A percentile compares a stretch with the other conserved stretches of the same genome.
These are phyloP conservation scores for Manis crassicaudata DNA, from an alignment of 2,797 vertebrate species.

Conservation along the genomic window DNA sequence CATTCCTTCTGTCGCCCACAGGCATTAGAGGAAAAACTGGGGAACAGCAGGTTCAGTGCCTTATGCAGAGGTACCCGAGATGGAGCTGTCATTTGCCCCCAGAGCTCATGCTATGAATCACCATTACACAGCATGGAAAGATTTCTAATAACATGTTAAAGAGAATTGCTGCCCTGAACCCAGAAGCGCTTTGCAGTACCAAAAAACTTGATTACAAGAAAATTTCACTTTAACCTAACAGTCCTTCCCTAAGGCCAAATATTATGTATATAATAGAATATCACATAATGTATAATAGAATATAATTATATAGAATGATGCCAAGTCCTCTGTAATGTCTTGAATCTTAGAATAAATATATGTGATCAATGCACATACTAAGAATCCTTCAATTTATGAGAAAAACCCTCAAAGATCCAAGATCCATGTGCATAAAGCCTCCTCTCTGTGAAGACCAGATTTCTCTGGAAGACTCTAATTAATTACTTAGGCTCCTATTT, in stretches of 20 bases:
- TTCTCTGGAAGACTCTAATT: constrained; percentile 34
- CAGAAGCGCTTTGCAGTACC: neutral
- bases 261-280: constrained; percentile 25
- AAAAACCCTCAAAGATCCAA: constrained; percentile 5
- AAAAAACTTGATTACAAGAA: constrained; percentile 34
- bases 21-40: neutral
- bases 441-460: neutral
- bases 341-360: constrained; percentile 26
- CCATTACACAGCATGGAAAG: neutral
- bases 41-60: neutral
- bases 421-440: neutral
- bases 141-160: neutral
- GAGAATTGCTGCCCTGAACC: neutral
- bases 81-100: neutral
- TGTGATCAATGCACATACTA: neutral
- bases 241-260: constrained; percentile 46
- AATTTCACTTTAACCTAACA: neutral
- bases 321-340: constrained; percentile 33
- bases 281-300: neutral
- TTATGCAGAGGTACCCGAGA: neutral
- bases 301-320: constrained; percentile 4
- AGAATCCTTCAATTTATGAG: neutral
- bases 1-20: neutral
- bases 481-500: neutral
- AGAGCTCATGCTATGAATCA: neutral